Evolutionary conservation across 2,888 invertebrate species (phyloP).

Genomic region (Harpagoxenus sublaevis): DNA sequence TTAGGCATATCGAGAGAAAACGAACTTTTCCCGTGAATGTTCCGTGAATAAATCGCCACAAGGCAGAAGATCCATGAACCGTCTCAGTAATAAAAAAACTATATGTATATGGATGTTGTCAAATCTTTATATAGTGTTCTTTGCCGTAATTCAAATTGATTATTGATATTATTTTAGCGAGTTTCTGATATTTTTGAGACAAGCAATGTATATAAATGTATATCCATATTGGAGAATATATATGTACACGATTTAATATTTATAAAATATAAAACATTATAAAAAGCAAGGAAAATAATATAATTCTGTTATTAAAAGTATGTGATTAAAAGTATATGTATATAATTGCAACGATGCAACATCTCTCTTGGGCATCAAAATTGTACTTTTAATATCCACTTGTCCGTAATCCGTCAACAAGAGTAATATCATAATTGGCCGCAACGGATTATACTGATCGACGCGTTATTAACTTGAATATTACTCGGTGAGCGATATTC

Average conservation of each 20-base stretch:
- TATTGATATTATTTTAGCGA: neutral
- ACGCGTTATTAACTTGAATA: slow-evolving; percentile 43
- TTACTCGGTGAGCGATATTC: slow-evolving; percentile 2
- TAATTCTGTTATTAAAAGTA: neutral
- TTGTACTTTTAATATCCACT: slow-evolving; percentile 5
- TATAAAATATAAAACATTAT: neutral
- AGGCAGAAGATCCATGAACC: slow-evolving; percentile 3
- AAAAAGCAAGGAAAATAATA: neutral
- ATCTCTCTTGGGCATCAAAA: neutral
- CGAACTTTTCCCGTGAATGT: slow-evolving; percentile 56
- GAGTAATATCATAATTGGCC: slow-evolving; percentile 5
- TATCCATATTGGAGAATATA: neutral
- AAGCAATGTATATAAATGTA: neutral
- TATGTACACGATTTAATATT: neutral
- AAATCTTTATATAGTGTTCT: slow-evolving; percentile 10
- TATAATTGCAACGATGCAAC: neutral
- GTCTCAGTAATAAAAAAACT: slow-evolving; percentile 17
- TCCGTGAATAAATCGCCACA: slow-evolving; percentile 39
- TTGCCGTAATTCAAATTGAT: neutral
- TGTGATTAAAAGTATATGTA: neutral
- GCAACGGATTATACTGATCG: slow-evolving; percentile 27
- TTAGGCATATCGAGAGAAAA: slow-evolving; percentile 57
- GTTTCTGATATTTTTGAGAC: neutral
- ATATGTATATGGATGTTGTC: neutral
- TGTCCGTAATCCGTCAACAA: slow-evolving; percentile 17